Evolutionary conservation across 2,797 vertebrate genomes (phyloP).

Genomic region (Gobionotothen gibberifrons): DNA sequence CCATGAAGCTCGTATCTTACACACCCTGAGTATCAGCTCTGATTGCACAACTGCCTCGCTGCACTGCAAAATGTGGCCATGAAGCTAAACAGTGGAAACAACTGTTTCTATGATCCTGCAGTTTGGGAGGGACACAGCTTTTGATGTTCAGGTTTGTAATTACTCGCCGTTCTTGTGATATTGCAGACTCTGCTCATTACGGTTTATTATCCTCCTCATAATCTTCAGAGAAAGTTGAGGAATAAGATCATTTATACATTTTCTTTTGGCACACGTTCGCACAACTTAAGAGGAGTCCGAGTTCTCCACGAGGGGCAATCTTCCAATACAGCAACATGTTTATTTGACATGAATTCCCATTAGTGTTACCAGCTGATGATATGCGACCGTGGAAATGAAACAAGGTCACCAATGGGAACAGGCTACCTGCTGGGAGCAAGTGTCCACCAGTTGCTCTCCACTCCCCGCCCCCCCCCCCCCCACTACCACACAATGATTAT

Average conservation of each 20-base stretch:
- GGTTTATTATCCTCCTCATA: slow-evolving; percentile 40
- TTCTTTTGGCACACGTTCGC: slow-evolving; percentile 33
- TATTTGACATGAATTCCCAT: slow-evolving; percentile 61
- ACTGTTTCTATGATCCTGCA: slow-evolving; percentile 62
- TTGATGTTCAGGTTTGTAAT: slow-evolving; percentile 56
- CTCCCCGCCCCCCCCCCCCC: slow-evolving; percentile 17
- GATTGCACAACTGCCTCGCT: slow-evolving; percentile 63
- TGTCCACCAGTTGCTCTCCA: slow-evolving; percentile 66
- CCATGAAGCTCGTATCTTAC: slow-evolving; percentile 65
- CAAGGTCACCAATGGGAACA: slow-evolving; percentile 62
- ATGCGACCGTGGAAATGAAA: slow-evolving; percentile 57
- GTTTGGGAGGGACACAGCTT: slow-evolving; percentile 51
- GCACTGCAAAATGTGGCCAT: slow-evolving; percentile 57
- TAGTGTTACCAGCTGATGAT: slow-evolving; percentile 53
- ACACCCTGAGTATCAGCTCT: slow-evolving; percentile 53
- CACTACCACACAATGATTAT: slow-evolving; percentile 3
- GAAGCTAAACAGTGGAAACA: slow-evolving; percentile 54
- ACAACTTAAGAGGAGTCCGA: background rate
- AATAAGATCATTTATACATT: slow-evolving; percentile 11
- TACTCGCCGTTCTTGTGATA: slow-evolving; percentile 42
- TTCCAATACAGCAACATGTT: slow-evolving; percentile 12
- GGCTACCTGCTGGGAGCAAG: slow-evolving; percentile 62
- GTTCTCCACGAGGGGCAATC: slow-evolving; percentile 23
- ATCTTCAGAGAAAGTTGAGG: slow-evolving; percentile 25
- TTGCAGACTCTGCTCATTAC: slow-evolving; percentile 32